These are phyloP conservation scores for Enteromius unitaeniatus DNA, from an alignment of 2,797 vertebrate species.

Conservation along the genomic window DNA sequence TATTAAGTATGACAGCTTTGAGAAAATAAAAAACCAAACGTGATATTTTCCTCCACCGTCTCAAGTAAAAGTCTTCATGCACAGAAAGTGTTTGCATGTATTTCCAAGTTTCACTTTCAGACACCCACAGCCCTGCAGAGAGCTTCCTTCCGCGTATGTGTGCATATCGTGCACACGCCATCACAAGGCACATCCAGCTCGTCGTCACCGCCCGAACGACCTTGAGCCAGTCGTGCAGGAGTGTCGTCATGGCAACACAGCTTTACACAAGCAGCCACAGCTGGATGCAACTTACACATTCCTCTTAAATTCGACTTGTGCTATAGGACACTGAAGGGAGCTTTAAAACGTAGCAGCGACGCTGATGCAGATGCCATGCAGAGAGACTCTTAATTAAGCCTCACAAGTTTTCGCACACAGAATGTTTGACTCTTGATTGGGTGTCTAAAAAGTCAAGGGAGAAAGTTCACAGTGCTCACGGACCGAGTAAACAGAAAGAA, in stretches of 20 bases:
- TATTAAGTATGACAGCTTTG: background rate
- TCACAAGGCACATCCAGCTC: constrained; percentile 58
- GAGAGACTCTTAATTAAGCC: constrained; percentile 47
- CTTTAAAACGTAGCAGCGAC: constrained; percentile 51
- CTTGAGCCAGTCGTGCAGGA: constrained; percentile 81
- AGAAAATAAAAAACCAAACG: background rate
- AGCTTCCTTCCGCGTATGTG: constrained; percentile 33
- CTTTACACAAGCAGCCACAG: constrained; percentile 67
- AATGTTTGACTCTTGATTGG: background rate
- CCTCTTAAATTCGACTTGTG: constrained; percentile 58
- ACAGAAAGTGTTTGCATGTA: background rate
- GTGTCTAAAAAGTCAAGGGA: background rate
- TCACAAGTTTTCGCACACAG: constrained; percentile 34
- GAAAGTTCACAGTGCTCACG: constrained; percentile 25
- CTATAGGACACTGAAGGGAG: constrained; percentile 50
- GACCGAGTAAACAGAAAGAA: background rate
- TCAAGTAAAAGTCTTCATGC: background rate
- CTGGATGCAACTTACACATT: constrained; percentile 66
- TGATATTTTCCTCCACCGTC: background rate
- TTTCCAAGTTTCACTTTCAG: constrained; percentile 39
- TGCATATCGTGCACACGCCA: constrained; percentile 43
- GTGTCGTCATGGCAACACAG: constrained; percentile 81
- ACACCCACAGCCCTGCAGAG: constrained; percentile 11
- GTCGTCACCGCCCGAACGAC: constrained; percentile 74
- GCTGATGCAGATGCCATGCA: constrained; percentile 40